phyloP scores from a whole-genome alignment of 2,888 invertebrate genomes.

The Leuctra nigra region DNA sequence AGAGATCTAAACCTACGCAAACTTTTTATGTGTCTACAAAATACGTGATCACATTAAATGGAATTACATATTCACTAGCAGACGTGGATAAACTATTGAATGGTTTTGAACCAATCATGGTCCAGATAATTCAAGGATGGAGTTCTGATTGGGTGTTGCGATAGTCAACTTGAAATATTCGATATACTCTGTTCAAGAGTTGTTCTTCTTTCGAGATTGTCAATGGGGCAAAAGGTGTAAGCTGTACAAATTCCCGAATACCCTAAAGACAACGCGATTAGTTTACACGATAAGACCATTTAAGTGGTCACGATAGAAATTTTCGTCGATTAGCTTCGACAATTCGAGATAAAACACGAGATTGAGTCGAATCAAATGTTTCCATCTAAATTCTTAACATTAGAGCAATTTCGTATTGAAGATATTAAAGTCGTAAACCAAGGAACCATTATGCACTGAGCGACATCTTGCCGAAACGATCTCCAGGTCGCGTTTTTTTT shows the following conservation, averaged over 20 bases:
- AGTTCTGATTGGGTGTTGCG: conserved; percentile 7
- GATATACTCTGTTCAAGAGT: conserved; percentile 3
- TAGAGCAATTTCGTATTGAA: background rate
- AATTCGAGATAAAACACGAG: no score
- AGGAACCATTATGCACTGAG: background rate
- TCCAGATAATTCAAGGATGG: conserved; percentile 12
- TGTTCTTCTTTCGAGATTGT: background rate
- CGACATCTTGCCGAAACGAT: conserved; percentile 8
- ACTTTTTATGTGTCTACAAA: conserved; percentile 15
- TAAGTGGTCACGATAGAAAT: background rate
- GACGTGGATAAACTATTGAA: conserved; percentile 16
- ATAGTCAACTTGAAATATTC: background rate
- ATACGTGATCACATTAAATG: conserved; percentile 16
- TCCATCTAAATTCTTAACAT: no score
- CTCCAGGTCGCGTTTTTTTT: background rate
- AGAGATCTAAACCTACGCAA: conserved; percentile 15
- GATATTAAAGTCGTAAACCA: conserved; percentile 3
- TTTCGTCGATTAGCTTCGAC: no score
- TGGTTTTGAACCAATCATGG: conserved; percentile 1
- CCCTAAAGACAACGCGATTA: conserved; percentile 1
- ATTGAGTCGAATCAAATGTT: background rate
- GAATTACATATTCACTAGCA: conserved; percentile 13
- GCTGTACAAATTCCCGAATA: background rate
- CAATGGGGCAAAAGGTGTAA: conserved; percentile 15
- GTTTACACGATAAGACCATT: conserved; percentile 1